A percentile compares a stretch with the other conserved stretches of the same genome.
phyloP scores from a whole-genome alignment of 2,888 invertebrate species.

The Exephanes ischioxanthus region DNA sequence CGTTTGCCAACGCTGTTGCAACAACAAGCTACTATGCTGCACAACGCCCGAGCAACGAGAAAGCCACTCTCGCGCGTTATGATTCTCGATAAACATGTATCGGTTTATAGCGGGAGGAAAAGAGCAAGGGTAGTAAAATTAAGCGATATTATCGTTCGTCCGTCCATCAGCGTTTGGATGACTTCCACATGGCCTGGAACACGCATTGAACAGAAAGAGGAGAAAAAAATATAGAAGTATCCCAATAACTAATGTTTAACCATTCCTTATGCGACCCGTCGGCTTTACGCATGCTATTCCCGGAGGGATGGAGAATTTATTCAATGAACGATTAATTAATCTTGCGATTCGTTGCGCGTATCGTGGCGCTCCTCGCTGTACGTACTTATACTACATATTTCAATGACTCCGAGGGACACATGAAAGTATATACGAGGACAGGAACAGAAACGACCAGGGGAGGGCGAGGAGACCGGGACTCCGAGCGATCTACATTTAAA shows the following conservation, averaged over 20 bases:
- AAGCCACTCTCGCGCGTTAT: conserved; percentile 37
- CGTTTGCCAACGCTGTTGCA: conserved; percentile 10
- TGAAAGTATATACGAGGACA: conserved; percentile 54
- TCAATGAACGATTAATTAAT: conserved; percentile 60
- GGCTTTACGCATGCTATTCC: conserved; percentile 11
- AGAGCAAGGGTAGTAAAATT: not conserved
- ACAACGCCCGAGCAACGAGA: conserved; percentile 25
- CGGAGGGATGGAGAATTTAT: conserved; percentile 46
- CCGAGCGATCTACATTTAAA: conserved; percentile 74
- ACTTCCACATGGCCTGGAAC: not conserved
- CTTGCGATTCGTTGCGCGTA: conserved; percentile 47
- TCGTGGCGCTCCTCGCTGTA: conserved; percentile 10
- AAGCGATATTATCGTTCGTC: not conserved
- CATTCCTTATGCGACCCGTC: not conserved
- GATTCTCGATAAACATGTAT: conserved; percentile 45
- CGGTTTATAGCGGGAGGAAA: conserved; percentile 18
- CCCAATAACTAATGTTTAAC: not conserved
- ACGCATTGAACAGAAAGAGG: not conserved
- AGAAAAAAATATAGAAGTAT: not conserved
- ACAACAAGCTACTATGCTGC: conserved; percentile 16
- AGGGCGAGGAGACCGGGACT: conserved; percentile 33
- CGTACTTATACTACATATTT: conserved; percentile 38
- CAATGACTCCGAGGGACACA: conserved; percentile 47
- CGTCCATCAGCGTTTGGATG: not conserved
- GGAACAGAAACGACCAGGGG: conserved; percentile 44